phyloP scores from a whole-genome alignment of 2,888 invertebrate species.

The Syritta pipiens region DNA sequence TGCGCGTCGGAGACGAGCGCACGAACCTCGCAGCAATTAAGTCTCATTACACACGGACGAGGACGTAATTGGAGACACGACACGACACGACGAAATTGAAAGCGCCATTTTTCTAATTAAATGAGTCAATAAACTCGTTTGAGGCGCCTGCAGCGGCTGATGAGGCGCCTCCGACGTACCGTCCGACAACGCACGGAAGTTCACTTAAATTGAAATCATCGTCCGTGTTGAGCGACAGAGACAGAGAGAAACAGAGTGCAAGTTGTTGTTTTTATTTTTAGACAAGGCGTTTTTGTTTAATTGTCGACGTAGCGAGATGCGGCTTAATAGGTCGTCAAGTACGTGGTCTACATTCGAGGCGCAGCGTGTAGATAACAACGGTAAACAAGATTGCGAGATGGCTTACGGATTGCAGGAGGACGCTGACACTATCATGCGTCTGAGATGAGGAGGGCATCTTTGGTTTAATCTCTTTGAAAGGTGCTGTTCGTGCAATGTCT shows the following conservation, averaged over 20 bases:
- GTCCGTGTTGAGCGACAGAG: too few species aligned
- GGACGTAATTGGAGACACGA: constrained; percentile 30
- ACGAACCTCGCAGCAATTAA: constrained; percentile 14
- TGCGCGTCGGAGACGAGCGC: constrained; percentile 20
- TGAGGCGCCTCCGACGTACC: too few species aligned
- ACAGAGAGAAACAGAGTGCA: too few species aligned
- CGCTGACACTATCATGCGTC: too few species aligned
- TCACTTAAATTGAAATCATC: constrained; percentile 12
- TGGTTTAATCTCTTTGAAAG: too few species aligned
- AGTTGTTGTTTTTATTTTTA: constrained; percentile 38
- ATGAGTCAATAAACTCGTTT: constrained; percentile 56
- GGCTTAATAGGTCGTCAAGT: constrained; percentile 67
- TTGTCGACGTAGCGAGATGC: constrained; percentile 40
- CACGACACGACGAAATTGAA: constrained; percentile 56
- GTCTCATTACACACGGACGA: constrained; percentile 18
- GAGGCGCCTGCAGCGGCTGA: constrained; percentile 8
- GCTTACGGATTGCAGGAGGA: not conserved
- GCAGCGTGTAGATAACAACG: constrained; percentile 17
- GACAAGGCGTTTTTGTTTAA: constrained; percentile 13
- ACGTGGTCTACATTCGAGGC: constrained; percentile 63
- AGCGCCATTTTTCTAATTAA: constrained; percentile 41
- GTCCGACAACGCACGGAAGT: constrained; percentile 47
- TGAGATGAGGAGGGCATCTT: too few species aligned
- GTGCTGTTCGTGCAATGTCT: too few species aligned
- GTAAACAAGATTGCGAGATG: constrained; percentile 10